Percentiles rank a stretch among this genome's conserved stretches.
phyloP scores from a whole-genome alignment of 2,113 vertebrate genomes.

The Erythrocercus mccallii region DNA sequence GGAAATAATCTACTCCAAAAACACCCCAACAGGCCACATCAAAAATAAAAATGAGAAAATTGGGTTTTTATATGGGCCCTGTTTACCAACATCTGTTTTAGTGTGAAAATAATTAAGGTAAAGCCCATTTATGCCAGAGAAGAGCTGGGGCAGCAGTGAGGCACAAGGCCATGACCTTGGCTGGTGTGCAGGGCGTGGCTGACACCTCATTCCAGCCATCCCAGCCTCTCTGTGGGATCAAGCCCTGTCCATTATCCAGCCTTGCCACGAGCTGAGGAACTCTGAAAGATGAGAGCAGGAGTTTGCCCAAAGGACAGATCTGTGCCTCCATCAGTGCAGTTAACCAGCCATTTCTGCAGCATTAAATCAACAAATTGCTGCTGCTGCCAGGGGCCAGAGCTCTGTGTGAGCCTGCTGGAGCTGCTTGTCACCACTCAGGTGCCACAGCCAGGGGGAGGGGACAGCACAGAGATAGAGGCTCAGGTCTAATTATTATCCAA shows the following conservation, averaged over 20 bases:
- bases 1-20: background rate
- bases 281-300: background rate
- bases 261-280: background rate
- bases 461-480: conserved; percentile 49
- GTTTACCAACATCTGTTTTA: background rate
- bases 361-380: conserved; percentile 26
- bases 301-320: background rate
- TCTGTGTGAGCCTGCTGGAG: conserved; percentile 1
- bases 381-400: background rate
- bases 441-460: conserved; percentile 38
- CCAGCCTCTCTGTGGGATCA: fast-evolving
- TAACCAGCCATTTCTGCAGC: background rate
- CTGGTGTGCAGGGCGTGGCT: background rate
- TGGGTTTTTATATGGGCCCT: background rate
- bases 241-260: background rate
- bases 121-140: background rate
- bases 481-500: conserved; percentile 78
- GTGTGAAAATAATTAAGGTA: background rate
- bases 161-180: background rate
- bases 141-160: background rate
- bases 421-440: conserved; percentile 50
- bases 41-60: background rate
- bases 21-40: background rate
- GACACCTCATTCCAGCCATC: background rate
- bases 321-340: background rate